Evolutionary conservation across 2,113 vertebrate species (phyloP), one percentile per base, ranked within the genome.

Genomic region (Scopus umbretta): DNA sequence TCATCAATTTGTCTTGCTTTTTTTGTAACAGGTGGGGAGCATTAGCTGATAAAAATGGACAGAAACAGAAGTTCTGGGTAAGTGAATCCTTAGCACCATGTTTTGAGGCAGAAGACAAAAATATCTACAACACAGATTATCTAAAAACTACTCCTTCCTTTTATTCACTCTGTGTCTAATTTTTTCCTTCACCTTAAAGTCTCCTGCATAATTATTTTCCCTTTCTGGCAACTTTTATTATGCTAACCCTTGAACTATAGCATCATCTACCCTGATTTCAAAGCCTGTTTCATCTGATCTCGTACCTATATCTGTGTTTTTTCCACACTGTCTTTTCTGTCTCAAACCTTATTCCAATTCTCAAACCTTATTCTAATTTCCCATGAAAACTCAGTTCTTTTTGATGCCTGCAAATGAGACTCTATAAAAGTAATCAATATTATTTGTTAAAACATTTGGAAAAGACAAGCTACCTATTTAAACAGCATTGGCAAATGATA

Each of bases 1-100:
- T 45, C 23, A 73, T 10, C 10, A 49, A 12, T 49, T 58, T 74
- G 5, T 68, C 14, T 71, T 42, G 16, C 1, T 30, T 52, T 61
- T 80, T 52, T 66, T 91, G 38, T 53, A 43, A 76, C 81, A 98
- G 98, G 63, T 98, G 98, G 98, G 98, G 98, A 42, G 79, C 23
- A 16, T 32, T 98, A 70, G 61, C 25, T 96, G 97, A 91, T 65
- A 96, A 93, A 89, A 85, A 91, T 21, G 97, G 97, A 32, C 75
- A 45, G 43, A 98, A 97, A 67, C 95, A 98, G 93, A 98, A 98
- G 80, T 98, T 97, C 49, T 98, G 98, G 98, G 98, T 98, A 97
- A 96, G 98, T 97, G 65, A 82, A 62, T 50, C 4, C 53, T 93
- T 92, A 11, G 5, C 17, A 15, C 8, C 75, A 9, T 56, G 25